Base-by-base conservation (phyloP, 2,113 vertebrate genomes). In the Lutjanus erythropterus region DNA sequence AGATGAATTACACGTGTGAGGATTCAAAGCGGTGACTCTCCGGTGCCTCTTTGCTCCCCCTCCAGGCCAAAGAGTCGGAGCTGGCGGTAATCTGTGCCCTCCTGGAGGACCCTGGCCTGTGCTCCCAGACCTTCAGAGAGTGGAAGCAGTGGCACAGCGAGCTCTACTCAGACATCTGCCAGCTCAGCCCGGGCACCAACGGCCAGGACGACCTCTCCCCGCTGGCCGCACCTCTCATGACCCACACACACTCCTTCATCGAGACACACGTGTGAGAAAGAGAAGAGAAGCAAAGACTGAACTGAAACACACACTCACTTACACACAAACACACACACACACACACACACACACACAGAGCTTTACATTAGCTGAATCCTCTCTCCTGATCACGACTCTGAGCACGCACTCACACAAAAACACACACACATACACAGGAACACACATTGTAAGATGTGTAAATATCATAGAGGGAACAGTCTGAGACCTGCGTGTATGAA, bases 61-160 rank as follows among this genome's bases (percentile, higher is more conserved):
- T 15, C 80, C 81, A 97, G 96, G 95, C 96, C 16, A 98, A 97
- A 92, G 96, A 97, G 94, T 97, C 95, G 1, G 94, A 97, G 90
- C 91, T 97, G 82, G 89, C 89, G 18, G 81, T 96, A 47, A 96
- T 97, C 92, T 95, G 95, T 89, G 94, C 91, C 65, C 94, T 97
- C 80, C 94, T 98, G 76, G 95, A 97, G 59, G 96, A 97, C 70
- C 96, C 96, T 21, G 94, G 91, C 81, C 92, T 97, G 89, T 96
- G 95, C 59, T 96, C 96, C 44, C 96, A 97, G 92, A 97, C 94
- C 88, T 97, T 97, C 91, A 95, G 95, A 86, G 96, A 97, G 71
- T 97, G 96, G 96, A 98, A 98, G 91, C 92, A 95, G 93, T 96
- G 95, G 92, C 96, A 97, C 95, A 95, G 96, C 76, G 97, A 97